Conservation (phyloP, 2,888 invertebrate genomes). For the Suillia variegata region DNA sequence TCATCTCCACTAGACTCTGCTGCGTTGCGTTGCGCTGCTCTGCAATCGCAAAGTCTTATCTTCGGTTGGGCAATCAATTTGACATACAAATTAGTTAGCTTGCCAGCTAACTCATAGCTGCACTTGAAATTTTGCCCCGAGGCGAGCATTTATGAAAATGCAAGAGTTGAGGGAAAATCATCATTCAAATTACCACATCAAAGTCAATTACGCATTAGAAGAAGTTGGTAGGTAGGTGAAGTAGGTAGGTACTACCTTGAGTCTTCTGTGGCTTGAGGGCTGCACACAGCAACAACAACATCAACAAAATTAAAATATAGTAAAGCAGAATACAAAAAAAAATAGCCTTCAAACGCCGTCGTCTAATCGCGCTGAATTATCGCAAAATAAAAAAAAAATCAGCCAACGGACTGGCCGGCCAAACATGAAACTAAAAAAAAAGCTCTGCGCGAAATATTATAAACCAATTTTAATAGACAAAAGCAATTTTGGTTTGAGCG, state of each 20-base stretch:
- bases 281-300: too few species aligned
- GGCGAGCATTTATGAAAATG: not conserved
- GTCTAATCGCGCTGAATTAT: conserved; percentile 13
- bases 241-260: too few species aligned
- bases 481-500: conserved; percentile 9
- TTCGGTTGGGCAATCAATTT: conserved; percentile 9
- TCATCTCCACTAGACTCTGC: too few species aligned
- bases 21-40: not conserved
- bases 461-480: conserved; percentile 22
- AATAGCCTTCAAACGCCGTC: conserved; percentile 23
- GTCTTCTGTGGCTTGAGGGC: conserved; percentile 1
- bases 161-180: conserved; percentile 6
- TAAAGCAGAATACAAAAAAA: too few species aligned
- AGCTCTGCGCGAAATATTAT: too few species aligned
- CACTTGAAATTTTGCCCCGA: not conserved
- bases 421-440: conserved; percentile 15
- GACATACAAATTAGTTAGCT: conserved; percentile 13
- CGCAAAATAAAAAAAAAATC: too few species aligned
- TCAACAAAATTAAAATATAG: too few species aligned
- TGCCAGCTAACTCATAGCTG: too few species aligned
- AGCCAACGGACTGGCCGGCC: not conserved
- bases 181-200: conserved; percentile 28
- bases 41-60: not conserved
- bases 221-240: too few species aligned
- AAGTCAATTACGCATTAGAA: conserved; percentile 22